Evolutionary conservation across 2,888 invertebrate genomes (phyloP), one percentile per base, ranked within the genome.

Genomic region (Coelinius sp.): DNA sequence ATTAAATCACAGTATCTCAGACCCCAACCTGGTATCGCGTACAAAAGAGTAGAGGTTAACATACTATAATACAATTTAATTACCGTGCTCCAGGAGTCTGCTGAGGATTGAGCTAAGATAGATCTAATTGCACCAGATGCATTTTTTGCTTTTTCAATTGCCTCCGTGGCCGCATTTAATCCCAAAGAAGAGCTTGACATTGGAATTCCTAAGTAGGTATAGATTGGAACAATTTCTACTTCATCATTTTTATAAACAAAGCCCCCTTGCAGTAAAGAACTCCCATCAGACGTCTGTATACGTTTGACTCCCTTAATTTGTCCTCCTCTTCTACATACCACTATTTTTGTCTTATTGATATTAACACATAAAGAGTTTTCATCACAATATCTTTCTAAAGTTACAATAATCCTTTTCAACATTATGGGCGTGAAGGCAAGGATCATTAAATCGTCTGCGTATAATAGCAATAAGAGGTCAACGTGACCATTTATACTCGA

Each of bases 281-380:
- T n/a, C n/a, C n/a, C n/a, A n/a, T n/a, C n/a, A n/a, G n/a, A n/a
- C n/a, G n/a, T n/a, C n/a, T n/a, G n/a, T n/a, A n/a, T 24, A 25
- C 49, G 44, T 0, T 65, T 25, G 0, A 12, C 12, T 14, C 31
- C 14, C 12, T 65, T 41, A 1, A 24, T 14, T 14, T 22, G 38
- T 4, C 65, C 65, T n/a, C 65, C 46, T 25, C 10, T 10, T n/a
- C 56, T 24, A 17, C 52, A 71, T 41, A 24, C 46, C 1, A 71
- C n/a, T 2, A 71, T 62, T 31, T 68, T 68, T 0, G 68, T 68
- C 25, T 71, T 71, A 44, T 24, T 59, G 12, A 31, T 24, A n/a
- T 68, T 71, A 7, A 71, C 49, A 2, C 22, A 12, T 12, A 67
- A 59, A 8, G 49, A 44, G 5, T 71, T 67, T 22, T 17, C 25